Conservation (phyloP, 2,888 invertebrate genomes). For the Coelogynopora nodosa region DNA sequence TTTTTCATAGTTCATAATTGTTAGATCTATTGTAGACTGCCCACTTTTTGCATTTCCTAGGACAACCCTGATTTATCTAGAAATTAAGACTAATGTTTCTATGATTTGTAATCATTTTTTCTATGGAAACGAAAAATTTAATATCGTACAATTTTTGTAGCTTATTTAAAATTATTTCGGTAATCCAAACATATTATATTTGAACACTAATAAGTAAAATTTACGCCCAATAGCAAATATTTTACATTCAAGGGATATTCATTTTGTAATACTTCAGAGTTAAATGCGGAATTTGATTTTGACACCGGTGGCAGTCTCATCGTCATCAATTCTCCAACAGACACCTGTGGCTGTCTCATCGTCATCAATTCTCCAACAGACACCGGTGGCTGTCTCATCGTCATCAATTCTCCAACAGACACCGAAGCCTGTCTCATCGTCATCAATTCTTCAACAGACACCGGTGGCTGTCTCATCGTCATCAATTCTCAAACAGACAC, state of each 20-base stretch:
- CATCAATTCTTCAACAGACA: too few relatives aligned
- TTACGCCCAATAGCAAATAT: background rate
- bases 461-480: background rate
- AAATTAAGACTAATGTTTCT: background rate
- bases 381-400: too few relatives aligned
- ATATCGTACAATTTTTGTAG: background rate
- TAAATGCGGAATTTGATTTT: background rate
- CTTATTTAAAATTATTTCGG: background rate
- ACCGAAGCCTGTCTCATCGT: too few relatives aligned
- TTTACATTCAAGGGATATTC: background rate
- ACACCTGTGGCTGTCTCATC: too few relatives aligned
- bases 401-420: too few relatives aligned
- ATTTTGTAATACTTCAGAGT: background rate
- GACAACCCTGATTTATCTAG: background rate
- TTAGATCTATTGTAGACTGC: background rate
- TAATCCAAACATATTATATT: background rate
- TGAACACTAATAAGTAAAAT: background rate
- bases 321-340: too few relatives aligned
- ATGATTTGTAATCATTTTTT: background rate
- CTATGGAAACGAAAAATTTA: background rate
- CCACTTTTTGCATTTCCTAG: background rate
- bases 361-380: too few relatives aligned
- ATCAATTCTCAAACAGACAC: background rate
- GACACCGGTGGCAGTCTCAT: too few relatives aligned
- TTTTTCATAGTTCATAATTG: background rate